phyloP scores from a whole-genome alignment of 2,113 vertebrate species.

The Alces alces region DNA sequence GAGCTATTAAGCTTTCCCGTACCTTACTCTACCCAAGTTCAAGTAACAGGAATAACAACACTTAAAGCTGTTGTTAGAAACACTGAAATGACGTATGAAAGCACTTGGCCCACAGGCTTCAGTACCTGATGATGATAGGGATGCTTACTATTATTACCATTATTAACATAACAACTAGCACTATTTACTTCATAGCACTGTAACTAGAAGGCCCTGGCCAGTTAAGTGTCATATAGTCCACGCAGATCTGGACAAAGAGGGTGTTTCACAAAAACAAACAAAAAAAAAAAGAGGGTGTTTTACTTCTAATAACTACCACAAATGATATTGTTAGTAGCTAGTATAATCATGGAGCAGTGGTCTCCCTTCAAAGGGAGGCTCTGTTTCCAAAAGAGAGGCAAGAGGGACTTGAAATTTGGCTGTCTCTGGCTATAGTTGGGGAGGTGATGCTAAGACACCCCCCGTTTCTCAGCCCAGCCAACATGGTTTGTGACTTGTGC shows the following conservation, averaged over 20 bases:
- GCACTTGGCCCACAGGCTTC: not conserved
- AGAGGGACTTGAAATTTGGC: not conserved
- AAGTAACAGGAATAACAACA: not conserved
- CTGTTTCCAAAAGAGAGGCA: not conserved
- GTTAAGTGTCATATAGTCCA: not conserved
- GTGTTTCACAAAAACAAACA: too few relatives aligned
- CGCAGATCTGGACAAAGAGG: not conserved
- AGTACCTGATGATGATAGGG: not conserved
- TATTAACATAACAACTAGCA: not conserved
- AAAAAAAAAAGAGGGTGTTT: not conserved
- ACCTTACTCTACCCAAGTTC: not conserved
- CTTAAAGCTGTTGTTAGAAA: not conserved
- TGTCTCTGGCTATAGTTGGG: not conserved
- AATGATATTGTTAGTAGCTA: not conserved
- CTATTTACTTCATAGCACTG: not conserved
- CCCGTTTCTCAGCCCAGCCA: not conserved
- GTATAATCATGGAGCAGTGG: not conserved
- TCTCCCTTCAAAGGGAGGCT: not conserved
- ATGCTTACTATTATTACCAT: not conserved
- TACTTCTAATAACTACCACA: not conserved
- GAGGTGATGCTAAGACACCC: not conserved
- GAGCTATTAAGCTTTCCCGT: not conserved
- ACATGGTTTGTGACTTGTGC: not conserved
- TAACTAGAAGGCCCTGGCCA: not conserved
- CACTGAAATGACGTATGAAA: not conserved